Evolutionary conservation across 2,113 vertebrate genomes (phyloP), one percentile per base, ranked within the genome.

Genomic region (Ranitomeya variabilis): DNA sequence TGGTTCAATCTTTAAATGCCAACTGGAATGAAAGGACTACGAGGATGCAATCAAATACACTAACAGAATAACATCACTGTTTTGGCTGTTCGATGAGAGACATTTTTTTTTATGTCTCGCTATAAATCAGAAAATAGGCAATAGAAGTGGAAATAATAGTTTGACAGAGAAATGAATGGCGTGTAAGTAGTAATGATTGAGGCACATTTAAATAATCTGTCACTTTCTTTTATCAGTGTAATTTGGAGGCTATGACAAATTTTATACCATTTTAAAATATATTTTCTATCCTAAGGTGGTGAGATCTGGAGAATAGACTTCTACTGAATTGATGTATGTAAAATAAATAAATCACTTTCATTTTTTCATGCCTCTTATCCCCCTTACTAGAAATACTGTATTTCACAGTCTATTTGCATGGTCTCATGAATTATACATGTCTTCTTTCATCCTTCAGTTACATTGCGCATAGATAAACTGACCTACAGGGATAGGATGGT

Each of bases 1-100:
- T 93, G 95, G 94, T 93, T 95, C 93, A 93, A 92, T 93, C 93
- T 94, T 93, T 93, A 95, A 96, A 96, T 96, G 95, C 95, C 96
- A 96, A 69, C 94, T 92, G 92, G 94, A 95, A 96, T 94, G 94
- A 94, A 95, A 95, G 95, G 92, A 93, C 93, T 92, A 93, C 88
- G 93, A 93, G 93, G 94, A 94, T 85, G 93, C 92, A 94, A 95
- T 94, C 92, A 95, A 94, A 92, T 93, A 93, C 91, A 93, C 92
- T 89, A 90, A 86, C 90, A 77, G 92, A 94, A 93, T 93, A 94
- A 92, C 93, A 92, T 91, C 86, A 79, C 64, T 11, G 37, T 91
- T 90, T 92, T 89, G 82, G 81, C 91, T 90, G 83, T 88, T 92
- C 91, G 89, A 87, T 7, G 74, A 80, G n/a, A 89, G 64, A 57